Conservation (phyloP, 2,888 invertebrate genomes). For the Synergus laeviventris region DNA sequence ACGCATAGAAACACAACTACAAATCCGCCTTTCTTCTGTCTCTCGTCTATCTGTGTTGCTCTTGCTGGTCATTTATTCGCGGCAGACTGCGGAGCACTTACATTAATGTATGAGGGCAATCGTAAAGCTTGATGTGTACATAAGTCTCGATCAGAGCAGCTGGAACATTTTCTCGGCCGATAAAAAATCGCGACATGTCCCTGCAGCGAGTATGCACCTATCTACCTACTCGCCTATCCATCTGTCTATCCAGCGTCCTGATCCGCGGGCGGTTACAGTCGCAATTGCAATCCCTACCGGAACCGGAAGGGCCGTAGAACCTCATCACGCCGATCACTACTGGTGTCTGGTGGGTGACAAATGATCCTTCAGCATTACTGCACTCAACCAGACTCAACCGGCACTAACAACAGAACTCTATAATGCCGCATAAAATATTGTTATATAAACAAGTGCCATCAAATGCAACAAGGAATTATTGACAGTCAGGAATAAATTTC, state of each 20-base stretch:
- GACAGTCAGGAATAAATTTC: slow-evolving; percentile 16
- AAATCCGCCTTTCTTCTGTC: slow-evolving; percentile 47
- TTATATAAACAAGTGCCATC: slow-evolving; percentile 19
- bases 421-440: slow-evolving; percentile 18
- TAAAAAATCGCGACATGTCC: slow-evolving; percentile 58
- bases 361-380: not conserved
- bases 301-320: slow-evolving; percentile 30
- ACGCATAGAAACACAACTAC: slow-evolving; percentile 45
- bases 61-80: slow-evolving; percentile 44
- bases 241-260: slow-evolving; percentile 42
- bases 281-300: slow-evolving; percentile 18
- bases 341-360: slow-evolving; percentile 17
- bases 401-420: not conserved
- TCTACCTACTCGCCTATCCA: slow-evolving; percentile 45
- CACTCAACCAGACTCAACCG: not conserved
- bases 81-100: slow-evolving; percentile 63
- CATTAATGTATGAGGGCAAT: slow-evolving; percentile 75
- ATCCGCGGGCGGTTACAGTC: slow-evolving; percentile 24
- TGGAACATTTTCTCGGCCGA: slow-evolving; percentile 66
- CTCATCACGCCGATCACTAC: slow-evolving; percentile 31
- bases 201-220: slow-evolving; percentile 49
- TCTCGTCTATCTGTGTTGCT: slow-evolving; percentile 46
- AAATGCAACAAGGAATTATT: slow-evolving; percentile 7
- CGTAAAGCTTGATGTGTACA: slow-evolving; percentile 74
- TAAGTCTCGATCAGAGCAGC: slow-evolving; percentile 70